These are phyloP conservation scores for Ophioninae sp. DNA, from an alignment of 2,888 invertebrate species.

Conservation along the genomic window DNA sequence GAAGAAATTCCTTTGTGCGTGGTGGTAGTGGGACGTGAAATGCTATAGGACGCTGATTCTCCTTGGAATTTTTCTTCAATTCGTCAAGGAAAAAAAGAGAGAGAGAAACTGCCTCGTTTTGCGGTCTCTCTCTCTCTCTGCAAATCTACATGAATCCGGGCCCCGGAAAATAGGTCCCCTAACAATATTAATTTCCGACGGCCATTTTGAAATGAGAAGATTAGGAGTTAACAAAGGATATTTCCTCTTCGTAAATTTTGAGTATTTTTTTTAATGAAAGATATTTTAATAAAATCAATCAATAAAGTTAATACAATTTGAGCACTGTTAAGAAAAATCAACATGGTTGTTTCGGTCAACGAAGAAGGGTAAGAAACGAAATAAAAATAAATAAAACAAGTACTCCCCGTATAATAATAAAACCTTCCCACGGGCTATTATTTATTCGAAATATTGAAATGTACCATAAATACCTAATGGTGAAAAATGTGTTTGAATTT, in stretches of 20 bases:
- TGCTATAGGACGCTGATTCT: slow-evolving; percentile 7
- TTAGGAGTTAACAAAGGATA: background rate
- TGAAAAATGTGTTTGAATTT: too few species aligned
- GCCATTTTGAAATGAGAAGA: background rate
- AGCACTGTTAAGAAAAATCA: background rate
- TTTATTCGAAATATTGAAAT: too few species aligned
- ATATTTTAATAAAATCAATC: background rate
- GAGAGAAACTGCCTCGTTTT: too few species aligned
- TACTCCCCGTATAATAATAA: background rate
- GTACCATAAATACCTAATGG: too few species aligned
- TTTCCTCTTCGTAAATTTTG: background rate
- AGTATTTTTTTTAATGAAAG: background rate
- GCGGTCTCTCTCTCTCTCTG: too few species aligned
- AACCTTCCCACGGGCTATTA: too few species aligned
- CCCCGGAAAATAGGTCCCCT: background rate
- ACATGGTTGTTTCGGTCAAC: background rate
- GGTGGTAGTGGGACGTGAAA: slow-evolving; percentile 10
- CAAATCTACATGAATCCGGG: background rate
- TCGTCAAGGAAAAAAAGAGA: background rate
- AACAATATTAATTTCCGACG: background rate
- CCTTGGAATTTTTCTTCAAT: slow-evolving; percentile 19
- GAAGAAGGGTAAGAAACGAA: background rate
- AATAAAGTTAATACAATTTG: background rate
- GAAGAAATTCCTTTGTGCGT: slow-evolving; percentile 51
- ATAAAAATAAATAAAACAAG: background rate